A percentile compares a stretch with the other conserved stretches of the same genome.
These are phyloP conservation scores for Autographa pulchrina DNA, from an alignment of 2,888 invertebrate species.

Conservation along the genomic window DNA sequence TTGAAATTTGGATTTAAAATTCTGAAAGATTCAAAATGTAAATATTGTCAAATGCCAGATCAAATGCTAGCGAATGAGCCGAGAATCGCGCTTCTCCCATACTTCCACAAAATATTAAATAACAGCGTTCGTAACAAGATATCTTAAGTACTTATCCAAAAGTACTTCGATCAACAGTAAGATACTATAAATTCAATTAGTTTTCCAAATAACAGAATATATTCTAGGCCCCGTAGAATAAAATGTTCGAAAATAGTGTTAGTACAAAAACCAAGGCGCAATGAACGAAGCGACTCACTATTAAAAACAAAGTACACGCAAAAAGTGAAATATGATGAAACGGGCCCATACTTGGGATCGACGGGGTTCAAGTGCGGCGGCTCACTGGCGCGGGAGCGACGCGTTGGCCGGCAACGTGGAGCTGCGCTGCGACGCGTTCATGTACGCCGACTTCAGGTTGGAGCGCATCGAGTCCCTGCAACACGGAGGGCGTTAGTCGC, in stretches of 20 bases:
- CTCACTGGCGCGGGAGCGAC: slow-evolving; percentile 91
- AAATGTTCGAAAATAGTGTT: slow-evolving; percentile 55
- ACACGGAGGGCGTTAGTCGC: neutral
- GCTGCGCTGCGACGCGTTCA: slow-evolving; percentile 93
- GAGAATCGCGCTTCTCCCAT: slow-evolving; percentile 15
- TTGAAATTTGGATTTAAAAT: slow-evolving; percentile 62
- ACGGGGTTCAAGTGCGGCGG: slow-evolving; percentile 33
- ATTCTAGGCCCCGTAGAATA: slow-evolving; percentile 57
- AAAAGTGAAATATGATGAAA: slow-evolving; percentile 50
- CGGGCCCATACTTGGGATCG: slow-evolving; percentile 39
- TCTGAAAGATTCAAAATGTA: slow-evolving; percentile 64
- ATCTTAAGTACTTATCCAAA: slow-evolving; percentile 42
- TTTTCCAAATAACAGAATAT: slow-evolving; percentile 54
- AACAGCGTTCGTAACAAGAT: slow-evolving; percentile 38
- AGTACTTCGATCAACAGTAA: slow-evolving; percentile 45
- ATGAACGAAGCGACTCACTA: slow-evolving; percentile 55
- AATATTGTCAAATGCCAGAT: slow-evolving; percentile 65
- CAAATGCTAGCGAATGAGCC: slow-evolving; percentile 43
- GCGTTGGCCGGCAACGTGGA: slow-evolving; percentile 96
- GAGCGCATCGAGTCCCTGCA: slow-evolving; percentile 94
- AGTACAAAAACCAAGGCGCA: slow-evolving; percentile 60
- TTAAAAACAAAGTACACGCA: slow-evolving; percentile 52
- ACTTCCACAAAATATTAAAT: slow-evolving; percentile 32
- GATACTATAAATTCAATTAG: slow-evolving; percentile 43
- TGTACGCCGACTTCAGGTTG: slow-evolving; percentile 92